Evolutionary conservation across 2,113 vertebrate species (phyloP).

Genomic region (Pygathrix nemaeus): DNA sequence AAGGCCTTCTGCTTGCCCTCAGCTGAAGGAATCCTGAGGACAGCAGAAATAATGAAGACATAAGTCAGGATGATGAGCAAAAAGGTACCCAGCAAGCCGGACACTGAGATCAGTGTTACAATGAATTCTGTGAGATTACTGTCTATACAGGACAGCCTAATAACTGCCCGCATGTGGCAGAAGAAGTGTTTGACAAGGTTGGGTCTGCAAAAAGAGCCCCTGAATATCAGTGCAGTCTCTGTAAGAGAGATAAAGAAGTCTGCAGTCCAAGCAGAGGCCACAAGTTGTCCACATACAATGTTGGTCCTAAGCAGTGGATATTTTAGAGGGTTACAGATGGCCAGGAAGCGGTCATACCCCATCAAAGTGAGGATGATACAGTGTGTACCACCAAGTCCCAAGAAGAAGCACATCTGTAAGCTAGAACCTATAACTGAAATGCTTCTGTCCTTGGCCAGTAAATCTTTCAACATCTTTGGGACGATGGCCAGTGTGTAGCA

Average conservation of each 20-base stretch:
- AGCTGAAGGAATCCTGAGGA: slow-evolving; percentile 57
- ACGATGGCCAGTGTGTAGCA: slow-evolving; percentile 29
- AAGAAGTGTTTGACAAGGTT: slow-evolving; percentile 67
- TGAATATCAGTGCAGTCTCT: slow-evolving; percentile 25
- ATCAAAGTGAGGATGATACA: slow-evolving; percentile 61
- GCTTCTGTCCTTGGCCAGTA: background rate
- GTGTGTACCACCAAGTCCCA: slow-evolving; percentile 52
- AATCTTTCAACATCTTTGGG: slow-evolving; percentile 55
- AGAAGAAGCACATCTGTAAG: slow-evolving; percentile 65
- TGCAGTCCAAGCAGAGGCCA: slow-evolving; percentile 34
- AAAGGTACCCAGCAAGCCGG: slow-evolving; percentile 46
- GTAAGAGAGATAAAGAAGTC: slow-evolving; percentile 20
- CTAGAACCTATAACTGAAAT: slow-evolving; percentile 49
- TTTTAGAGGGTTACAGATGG: slow-evolving; percentile 61
- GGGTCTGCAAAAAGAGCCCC: slow-evolving; percentile 3
- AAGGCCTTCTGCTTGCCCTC: slow-evolving; percentile 65
- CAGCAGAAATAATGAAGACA: slow-evolving; percentile 49
- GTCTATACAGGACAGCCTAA: slow-evolving; percentile 38
- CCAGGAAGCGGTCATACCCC: slow-evolving; percentile 72
- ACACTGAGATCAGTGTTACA: background rate
- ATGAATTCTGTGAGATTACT: background rate
- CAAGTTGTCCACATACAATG: background rate
- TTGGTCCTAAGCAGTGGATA: slow-evolving; percentile 63
- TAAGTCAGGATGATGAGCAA: slow-evolving; percentile 56
- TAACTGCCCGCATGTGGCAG: slow-evolving; percentile 58